A percentile compares a stretch with the other conserved stretches of the same genome.
phyloP scores from a whole-genome alignment of 2,113 vertebrate species.

The Chaetodon auriga region DNA sequence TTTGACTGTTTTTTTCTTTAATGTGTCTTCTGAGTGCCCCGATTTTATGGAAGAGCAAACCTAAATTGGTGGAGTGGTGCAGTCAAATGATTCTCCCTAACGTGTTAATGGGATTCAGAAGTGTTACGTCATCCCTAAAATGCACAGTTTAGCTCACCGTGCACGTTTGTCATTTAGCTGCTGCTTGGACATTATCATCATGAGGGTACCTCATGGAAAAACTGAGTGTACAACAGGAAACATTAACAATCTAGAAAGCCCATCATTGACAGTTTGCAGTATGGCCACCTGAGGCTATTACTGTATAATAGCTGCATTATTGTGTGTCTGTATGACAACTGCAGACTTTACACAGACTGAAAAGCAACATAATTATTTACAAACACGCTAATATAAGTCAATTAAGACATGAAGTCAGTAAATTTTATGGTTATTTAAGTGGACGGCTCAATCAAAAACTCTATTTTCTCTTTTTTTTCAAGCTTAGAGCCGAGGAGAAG shows the following conservation, averaged over 20 bases:
- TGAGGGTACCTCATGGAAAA: neutral
- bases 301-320: neutral
- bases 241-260: slow-evolving; percentile 4
- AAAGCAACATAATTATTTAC: slow-evolving; percentile 8
- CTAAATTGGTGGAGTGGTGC: neutral
- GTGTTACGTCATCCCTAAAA: neutral
- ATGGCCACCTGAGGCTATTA: slow-evolving; percentile 32
- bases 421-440: neutral
- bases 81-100: neutral
- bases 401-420: neutral
- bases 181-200: neutral
- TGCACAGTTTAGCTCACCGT: neutral
- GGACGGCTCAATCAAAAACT: neutral
- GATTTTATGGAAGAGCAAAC: neutral
- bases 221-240: neutral
- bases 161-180: neutral
- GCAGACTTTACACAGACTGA: neutral
- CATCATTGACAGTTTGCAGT: slow-evolving; percentile 15
- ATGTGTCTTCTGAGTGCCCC: too few species aligned
- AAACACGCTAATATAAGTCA: neutral
- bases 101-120: neutral
- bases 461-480: neutral
- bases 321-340: slow-evolving; percentile 5
- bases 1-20: too few species aligned
- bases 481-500: neutral